A percentile compares a stretch with the other conserved stretches of the same genome.
These are phyloP conservation scores for Pseudanteris insignis DNA, from an alignment of 2,888 invertebrate species.

Conservation along the genomic window DNA sequence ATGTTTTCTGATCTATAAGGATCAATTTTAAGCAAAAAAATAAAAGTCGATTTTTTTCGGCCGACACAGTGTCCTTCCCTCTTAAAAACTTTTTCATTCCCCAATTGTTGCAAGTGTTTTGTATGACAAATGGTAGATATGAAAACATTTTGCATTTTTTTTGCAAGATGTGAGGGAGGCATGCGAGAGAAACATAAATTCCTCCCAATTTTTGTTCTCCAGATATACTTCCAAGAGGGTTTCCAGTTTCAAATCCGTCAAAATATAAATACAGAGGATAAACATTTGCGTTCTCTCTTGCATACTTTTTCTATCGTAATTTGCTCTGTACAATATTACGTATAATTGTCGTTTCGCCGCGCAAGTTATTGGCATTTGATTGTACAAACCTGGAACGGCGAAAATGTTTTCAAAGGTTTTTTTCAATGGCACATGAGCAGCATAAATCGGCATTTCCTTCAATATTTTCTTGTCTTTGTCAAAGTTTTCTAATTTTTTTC, in stretches of 20 bases:
- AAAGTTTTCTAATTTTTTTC: neutral
- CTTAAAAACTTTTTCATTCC: too few species aligned
- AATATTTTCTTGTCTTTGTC: neutral
- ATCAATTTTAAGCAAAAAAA: too few species aligned
- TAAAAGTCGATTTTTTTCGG: too few species aligned
- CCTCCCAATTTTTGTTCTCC: neutral
- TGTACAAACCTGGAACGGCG: too few species aligned
- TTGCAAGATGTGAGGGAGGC: neutral
- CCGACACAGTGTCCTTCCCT: too few species aligned
- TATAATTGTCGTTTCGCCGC: too few species aligned
- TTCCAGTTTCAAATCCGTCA: constrained; percentile 1
- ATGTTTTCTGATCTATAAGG: too few species aligned
- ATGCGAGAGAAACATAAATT: neutral
- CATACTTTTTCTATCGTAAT: neutral
- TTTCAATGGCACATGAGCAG: too few species aligned
- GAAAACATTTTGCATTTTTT: neutral
- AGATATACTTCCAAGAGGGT: neutral
- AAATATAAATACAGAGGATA: neutral
- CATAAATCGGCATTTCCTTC: too few species aligned
- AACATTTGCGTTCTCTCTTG: neutral
- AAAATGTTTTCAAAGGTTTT: too few species aligned
- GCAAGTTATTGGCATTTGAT: too few species aligned
- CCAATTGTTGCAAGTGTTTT: constrained; percentile 2
- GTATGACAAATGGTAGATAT: neutral
- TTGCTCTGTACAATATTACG: neutral